phyloP scores from a whole-genome alignment of 2,797 vertebrate genomes.

The Labroides dimidiatus region DNA sequence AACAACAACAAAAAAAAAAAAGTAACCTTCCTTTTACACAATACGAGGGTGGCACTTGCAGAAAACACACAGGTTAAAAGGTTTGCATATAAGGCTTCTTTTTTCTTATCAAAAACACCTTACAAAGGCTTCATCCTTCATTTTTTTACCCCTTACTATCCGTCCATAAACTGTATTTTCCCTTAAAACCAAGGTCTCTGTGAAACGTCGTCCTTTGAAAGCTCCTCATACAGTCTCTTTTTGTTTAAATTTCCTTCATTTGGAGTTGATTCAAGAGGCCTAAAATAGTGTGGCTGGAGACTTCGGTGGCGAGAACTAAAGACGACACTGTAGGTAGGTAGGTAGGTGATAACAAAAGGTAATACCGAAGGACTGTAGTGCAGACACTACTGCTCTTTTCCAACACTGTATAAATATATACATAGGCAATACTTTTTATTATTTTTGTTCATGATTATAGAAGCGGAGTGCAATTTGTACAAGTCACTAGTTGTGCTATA shows the following conservation, averaged over 20 bases:
- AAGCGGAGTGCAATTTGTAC: slow-evolving; percentile 99
- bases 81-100: slow-evolving; percentile 99
- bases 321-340: slow-evolving; percentile 68
- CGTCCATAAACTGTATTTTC: slow-evolving; percentile 90
- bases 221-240: slow-evolving; percentile 75
- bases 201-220: slow-evolving; percentile 83
- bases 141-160: slow-evolving; percentile 67
- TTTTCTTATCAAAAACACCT: slow-evolving; percentile 93
- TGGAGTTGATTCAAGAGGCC: slow-evolving; percentile 85
- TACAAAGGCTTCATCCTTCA: slow-evolving; percentile 95
- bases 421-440: slow-evolving; percentile 99
- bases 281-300: slow-evolving; percentile 94
- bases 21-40: slow-evolving; percentile 94
- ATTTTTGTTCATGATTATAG: slow-evolving; percentile 99
- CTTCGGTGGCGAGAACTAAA: slow-evolving; percentile 86
- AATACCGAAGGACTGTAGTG: slow-evolving; percentile 94
- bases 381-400: slow-evolving; percentile 87
- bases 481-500: slow-evolving; percentile 99
- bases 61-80: slow-evolving; percentile 99
- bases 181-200: slow-evolving; percentile 94
- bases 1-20: too few relatives aligned
- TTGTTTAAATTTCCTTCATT: slow-evolving; percentile 74
- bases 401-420: slow-evolving; percentile 99
- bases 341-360: slow-evolving; percentile 72
- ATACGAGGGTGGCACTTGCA: slow-evolving; percentile 99